phyloP scores from a whole-genome alignment of 2,797 vertebrate species.

The Acrossocheilus wenchowensis region DNA sequence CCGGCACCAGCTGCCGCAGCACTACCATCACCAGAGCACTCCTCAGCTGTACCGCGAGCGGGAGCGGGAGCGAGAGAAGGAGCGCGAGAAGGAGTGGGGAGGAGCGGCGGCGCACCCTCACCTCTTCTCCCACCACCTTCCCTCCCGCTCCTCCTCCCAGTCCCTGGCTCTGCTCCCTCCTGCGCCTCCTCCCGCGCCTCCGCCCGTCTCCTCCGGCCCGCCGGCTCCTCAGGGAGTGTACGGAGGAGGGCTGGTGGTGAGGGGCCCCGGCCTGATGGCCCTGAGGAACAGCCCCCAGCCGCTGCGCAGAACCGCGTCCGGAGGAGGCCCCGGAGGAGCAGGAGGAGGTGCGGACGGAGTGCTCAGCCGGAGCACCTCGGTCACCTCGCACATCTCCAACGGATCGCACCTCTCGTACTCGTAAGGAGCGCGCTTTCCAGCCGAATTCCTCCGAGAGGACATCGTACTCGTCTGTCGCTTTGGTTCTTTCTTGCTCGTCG shows the following conservation, averaged over 20 bases:
- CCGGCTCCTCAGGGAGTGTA: conserved; percentile 73
- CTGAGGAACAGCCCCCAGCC: conserved; percentile 92
- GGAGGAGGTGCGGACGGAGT: conserved; percentile 56
- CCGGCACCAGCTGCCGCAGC: conserved; percentile 83
- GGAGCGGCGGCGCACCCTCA: conserved; percentile 71
- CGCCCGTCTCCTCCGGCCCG: conserved; percentile 63
- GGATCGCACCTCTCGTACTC: conserved; percentile 92
- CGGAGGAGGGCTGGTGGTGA: conserved; percentile 72
- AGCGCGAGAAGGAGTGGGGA: conserved; percentile 75
- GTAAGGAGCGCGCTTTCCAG: conserved; percentile 65
- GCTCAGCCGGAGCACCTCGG: conserved; percentile 90
- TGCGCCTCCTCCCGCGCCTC: conserved; percentile 78
- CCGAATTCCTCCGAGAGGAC: not conserved
- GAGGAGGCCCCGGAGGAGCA: conserved; percentile 76
- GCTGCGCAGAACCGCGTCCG: conserved; percentile 87
- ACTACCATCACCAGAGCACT: conserved; percentile 80
- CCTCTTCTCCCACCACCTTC: conserved; percentile 82
- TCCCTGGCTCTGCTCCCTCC: conserved; percentile 81
- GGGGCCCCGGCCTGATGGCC: conserved; percentile 81
- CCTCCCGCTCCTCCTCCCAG: conserved; percentile 83
- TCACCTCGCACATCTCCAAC: conserved; percentile 92
- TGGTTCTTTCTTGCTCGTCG: conserved; percentile 32
- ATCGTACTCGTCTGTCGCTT: not conserved
- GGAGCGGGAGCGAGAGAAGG: conserved; percentile 70
- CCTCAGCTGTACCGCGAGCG: conserved; percentile 76